These are phyloP conservation scores for Acanthochromis polyacanthus DNA, from an alignment of 2,113 vertebrate genomes.

Conservation along the genomic window DNA sequence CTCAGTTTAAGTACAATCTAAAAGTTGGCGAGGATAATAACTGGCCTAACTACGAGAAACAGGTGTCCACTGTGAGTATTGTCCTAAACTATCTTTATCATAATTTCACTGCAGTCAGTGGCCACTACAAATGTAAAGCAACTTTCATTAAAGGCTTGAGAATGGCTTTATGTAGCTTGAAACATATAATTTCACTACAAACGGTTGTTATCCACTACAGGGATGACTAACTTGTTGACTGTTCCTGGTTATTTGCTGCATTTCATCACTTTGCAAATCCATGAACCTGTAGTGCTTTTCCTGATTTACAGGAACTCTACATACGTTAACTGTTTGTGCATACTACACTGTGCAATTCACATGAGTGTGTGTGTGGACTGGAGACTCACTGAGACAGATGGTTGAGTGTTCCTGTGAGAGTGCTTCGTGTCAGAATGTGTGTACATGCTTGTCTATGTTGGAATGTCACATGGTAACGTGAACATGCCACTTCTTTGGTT, in stretches of 20 bases:
- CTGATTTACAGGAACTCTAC: neutral
- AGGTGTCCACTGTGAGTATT: neutral
- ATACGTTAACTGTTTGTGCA: constrained; percentile 1
- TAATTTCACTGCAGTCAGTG: constrained; percentile 6
- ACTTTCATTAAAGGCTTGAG: neutral
- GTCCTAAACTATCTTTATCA: neutral
- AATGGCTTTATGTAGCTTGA: neutral
- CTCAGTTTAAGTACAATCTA: constrained; percentile 1
- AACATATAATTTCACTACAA: neutral
- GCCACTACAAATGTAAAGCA: neutral
- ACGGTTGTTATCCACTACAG: constrained; percentile 7
- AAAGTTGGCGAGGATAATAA: constrained; percentile 20
- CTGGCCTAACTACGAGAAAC: neutral
- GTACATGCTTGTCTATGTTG: constrained; percentile 23
- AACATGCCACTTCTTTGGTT: constrained; percentile 21
- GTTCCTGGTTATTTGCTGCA: neutral
- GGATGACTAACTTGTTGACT: neutral
- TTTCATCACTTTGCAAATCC: neutral
- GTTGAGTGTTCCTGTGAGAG: constrained; percentile 57
- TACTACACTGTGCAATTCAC: constrained; percentile 53
- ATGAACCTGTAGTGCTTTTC: neutral
- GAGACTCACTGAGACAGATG: constrained; percentile 35
- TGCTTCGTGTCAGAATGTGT: constrained; percentile 40
- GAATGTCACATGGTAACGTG: constrained; percentile 24
- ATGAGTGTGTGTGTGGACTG: constrained; percentile 27